A percentile compares a stretch with the other conserved stretches of the same genome.
These are phyloP conservation scores for Zaprionus davidi DNA, from an alignment of 1,140 invertebrate species.

Conservation along the genomic window DNA sequence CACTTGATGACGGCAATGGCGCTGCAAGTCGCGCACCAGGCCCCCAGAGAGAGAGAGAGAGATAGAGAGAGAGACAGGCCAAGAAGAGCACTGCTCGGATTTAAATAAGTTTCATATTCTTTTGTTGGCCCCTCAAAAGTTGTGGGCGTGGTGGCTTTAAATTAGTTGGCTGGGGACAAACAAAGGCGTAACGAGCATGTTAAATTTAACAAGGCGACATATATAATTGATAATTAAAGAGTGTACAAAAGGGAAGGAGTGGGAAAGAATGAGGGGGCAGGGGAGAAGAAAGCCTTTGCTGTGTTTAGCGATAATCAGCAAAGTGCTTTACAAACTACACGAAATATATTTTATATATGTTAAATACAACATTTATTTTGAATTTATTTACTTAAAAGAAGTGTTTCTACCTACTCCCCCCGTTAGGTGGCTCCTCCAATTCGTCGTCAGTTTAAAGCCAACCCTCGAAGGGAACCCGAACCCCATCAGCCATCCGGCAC, in stretches of 20 bases:
- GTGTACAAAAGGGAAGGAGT: neutral
- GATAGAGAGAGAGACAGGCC: neutral
- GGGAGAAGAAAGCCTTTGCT: no score
- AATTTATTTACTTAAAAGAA: no score
- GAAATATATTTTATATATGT: neutral
- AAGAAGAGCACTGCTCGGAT: slow-evolving; percentile 34
- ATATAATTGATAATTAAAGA: slow-evolving; percentile 30
- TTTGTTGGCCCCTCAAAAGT: slow-evolving; percentile 30
- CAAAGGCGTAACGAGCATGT: slow-evolving; percentile 30
- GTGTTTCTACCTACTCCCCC: no score
- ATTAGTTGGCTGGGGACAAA: slow-evolving; percentile 30
- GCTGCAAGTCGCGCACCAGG: slow-evolving; percentile 27
- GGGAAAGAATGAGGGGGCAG: neutral
- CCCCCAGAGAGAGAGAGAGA: neutral
- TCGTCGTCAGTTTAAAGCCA: neutral
- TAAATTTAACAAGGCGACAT: slow-evolving; percentile 10
- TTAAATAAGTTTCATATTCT: slow-evolving; percentile 65
- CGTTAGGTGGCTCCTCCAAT: neutral
- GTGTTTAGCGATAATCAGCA: no score
- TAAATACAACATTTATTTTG: neutral
- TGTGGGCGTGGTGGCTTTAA: slow-evolving; percentile 25
- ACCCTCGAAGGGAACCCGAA: neutral
- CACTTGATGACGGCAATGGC: slow-evolving; percentile 47
- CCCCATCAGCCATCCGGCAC: neutral
- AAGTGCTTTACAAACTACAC: no score